Evolutionary conservation across 2,888 invertebrate species (phyloP), one percentile per base, ranked within the genome.

Genomic region (Pollenia amentaria): DNA sequence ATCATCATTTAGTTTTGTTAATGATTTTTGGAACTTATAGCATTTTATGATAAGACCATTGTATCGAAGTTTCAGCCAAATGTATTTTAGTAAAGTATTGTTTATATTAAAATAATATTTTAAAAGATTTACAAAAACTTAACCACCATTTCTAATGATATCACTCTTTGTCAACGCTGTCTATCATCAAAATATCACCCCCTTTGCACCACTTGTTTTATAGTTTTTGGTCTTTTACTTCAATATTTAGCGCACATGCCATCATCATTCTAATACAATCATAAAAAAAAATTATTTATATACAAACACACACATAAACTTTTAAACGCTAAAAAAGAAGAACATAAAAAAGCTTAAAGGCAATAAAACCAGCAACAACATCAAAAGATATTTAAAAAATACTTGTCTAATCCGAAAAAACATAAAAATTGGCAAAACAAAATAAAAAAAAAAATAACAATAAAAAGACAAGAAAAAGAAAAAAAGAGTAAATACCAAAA

Each of bases 231-330:
- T 60, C 4, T 60, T 44, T 14, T 51, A 67, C 60, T 78, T 16
- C 67, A 76, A 75, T 70, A 55, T 75, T 29, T 69, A 75, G 81
- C 73, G 64, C 85, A 75, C 85, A 86, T 86, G 82, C 85, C 78
- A 81, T 75, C 65, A 70, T 64, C 48, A 48, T 18, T 69, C 12
- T 40, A 18, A 51, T 42, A n/a, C 29, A 10, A 38, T 60, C 78
- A 51, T 48, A 42, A 51, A 14, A 51, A 14, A 51, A 21, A 69
- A 4, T 29, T 29, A 29, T 60, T 40, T 51, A 60, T 40, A 69
- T 57, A 46, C 12, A 67, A 55, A 44, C 38, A n/a, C n/a, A 76
- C 62, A 75, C 38, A 16, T 16, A 38, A 16, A 75, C n/a, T 16
- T 42, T 14, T 14, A 46, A n/a, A 76, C 18, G 21, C 46, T 16